Conservation (phyloP, 92 coral and sea anemone genomes). For the Bergia puertoricense region DNA sequence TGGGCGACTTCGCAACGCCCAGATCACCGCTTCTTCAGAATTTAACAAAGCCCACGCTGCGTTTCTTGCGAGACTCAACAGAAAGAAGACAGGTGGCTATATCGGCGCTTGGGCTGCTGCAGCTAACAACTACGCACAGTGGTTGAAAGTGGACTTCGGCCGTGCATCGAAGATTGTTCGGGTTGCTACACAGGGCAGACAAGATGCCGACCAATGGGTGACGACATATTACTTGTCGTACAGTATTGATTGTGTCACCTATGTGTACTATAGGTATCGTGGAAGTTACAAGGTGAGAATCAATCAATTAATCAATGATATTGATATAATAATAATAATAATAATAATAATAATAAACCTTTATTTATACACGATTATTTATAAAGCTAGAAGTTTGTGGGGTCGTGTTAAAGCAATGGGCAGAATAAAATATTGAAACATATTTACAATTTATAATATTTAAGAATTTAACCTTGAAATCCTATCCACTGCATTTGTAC, state of each 20-base stretch:
- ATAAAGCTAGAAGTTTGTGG: no score
- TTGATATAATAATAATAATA: no score
- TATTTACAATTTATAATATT: no score
- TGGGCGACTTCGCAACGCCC: conserved; percentile 64
- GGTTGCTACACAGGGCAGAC: conserved; percentile 50
- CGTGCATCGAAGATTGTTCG: conserved; percentile 35
- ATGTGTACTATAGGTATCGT: conserved; percentile 36
- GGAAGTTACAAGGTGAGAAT: conserved; percentile 36
- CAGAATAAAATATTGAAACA: no score
- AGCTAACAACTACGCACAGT: conserved; percentile 40
- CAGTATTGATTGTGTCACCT: conserved; percentile 52
- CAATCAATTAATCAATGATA: no score
- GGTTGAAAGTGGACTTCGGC: conserved; percentile 46
- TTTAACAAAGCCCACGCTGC: conserved; percentile 66
- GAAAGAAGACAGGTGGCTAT: conserved; percentile 57
- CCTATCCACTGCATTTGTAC: no score
- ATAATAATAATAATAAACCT: no score
- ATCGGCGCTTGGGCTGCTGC: conserved; percentile 52
- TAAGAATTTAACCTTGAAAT: no score
- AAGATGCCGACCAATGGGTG: conserved; percentile 15
- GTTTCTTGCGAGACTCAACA: conserved; percentile 57
- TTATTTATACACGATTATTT: no score
- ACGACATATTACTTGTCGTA: conserved; percentile 47
- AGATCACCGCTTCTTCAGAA: conserved; percentile 67
- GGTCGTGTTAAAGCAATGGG: no score